Percentiles rank a stretch among this genome's conserved stretches.
phyloP scores from a whole-genome alignment of 2,888 invertebrate species.

The Incurvaria masculella region DNA sequence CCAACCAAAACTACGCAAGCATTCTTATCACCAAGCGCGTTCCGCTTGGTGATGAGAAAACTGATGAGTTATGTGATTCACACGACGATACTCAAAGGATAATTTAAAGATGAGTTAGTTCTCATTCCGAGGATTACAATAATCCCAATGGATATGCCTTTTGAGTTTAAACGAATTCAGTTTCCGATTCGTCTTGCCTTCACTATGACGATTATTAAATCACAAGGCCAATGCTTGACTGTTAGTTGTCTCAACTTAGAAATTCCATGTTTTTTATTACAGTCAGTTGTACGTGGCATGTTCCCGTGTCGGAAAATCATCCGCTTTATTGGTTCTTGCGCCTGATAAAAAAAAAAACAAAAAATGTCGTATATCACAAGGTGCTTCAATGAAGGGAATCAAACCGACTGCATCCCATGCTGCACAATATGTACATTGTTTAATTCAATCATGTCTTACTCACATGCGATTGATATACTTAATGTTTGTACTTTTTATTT shows the following conservation, averaged over 20 bases:
- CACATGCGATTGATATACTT: no score
- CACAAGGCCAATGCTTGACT: no score
- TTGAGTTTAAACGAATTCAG: constrained; percentile 8
- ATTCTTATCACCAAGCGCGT: no score
- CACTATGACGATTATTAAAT: no score
- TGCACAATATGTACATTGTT: no score
- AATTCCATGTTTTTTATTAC: constrained; percentile 20
- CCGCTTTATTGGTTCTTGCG: constrained; percentile 19
- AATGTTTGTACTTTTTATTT: no score
- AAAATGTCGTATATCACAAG: constrained; percentile 17
- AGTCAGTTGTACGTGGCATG: constrained; percentile 22
- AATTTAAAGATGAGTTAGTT: constrained; percentile 4
- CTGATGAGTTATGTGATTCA: constrained; percentile 7
- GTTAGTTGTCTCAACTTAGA: no score
- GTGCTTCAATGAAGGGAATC: constrained; percentile 14
- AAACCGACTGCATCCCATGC: no score
- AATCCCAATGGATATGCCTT: no score
- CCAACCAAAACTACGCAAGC: no score
- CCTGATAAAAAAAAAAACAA: constrained; percentile 17
- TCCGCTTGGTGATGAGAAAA: constrained; percentile 8
- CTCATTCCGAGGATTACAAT: constrained; percentile 6
- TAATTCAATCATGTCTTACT: no score
- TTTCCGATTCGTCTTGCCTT: no score
- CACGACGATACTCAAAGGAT: constrained; percentile 6
- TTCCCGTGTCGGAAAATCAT: constrained; percentile 22